A percentile compares a stretch with the other conserved stretches of the same genome.
phyloP scores from a whole-genome alignment of 2,888 invertebrate species.

The Leptopilina syphax region DNA sequence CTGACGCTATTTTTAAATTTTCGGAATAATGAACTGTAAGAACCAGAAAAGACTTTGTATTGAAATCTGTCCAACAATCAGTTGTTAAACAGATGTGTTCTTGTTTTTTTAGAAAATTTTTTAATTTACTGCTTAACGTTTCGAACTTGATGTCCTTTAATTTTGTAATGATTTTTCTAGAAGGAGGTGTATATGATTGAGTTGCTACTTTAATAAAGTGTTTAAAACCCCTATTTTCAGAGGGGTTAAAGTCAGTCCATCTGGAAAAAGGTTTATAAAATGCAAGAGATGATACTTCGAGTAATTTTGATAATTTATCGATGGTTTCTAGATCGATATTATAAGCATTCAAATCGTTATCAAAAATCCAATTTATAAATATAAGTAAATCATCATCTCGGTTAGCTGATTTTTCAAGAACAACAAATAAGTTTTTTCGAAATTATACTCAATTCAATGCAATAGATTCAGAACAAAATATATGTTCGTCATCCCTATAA shows the following conservation, averaged over 20 bases:
- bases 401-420: conserved; percentile 34
- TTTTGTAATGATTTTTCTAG: no score
- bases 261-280: conserved; percentile 42
- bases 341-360: conserved; percentile 47
- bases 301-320: not conserved
- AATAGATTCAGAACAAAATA: conserved; percentile 40
- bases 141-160: no score
- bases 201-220: no score
- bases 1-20: no score
- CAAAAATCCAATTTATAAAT: no score
- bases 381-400: conserved; percentile 26
- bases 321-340: conserved; percentile 28
- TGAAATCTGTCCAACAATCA: not conserved
- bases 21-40: no score
- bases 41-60: not conserved
- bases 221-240: no score
- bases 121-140: no score
- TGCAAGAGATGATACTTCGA: not conserved
- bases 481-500: conserved; percentile 40
- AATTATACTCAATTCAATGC: conserved; percentile 49
- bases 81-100: not conserved
- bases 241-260: conserved; percentile 38
- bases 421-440: conserved; percentile 43
- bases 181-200: no score
- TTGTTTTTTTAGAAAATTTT: no score